Base-by-base conservation (phyloP, 2,797 vertebrate genomes). In the Ctenosaura bakeri region DNA sequence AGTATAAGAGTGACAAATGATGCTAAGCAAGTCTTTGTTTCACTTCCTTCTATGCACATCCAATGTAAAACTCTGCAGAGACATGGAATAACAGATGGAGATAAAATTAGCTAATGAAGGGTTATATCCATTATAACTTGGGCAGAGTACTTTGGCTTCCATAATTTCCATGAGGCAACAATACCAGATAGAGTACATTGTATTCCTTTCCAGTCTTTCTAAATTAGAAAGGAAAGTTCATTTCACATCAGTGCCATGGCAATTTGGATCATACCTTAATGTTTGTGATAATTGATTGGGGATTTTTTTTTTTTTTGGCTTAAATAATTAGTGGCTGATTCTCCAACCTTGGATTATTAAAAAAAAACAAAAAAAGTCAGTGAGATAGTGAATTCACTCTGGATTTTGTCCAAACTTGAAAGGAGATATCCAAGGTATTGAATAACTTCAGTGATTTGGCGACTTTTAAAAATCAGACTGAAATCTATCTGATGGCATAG, bases 51-150 rank as follows among this genome's bases (percentile, higher is more conserved):
- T 66, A 50, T 52, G 32, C 54, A 62, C n/a, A 86, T 52, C 42
- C 71, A 29, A 54, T 82, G 54, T 90, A 85, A 91, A 91, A 77
- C 12, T 94, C 79, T 85, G 78, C 52, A 71, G 52, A 59, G 77
- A 81, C 10, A 22, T 54, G n/a, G 83, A 93, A 92, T 66, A 93
- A 83, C 24, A 88, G 86, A 90, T 91, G 71, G 85, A 90, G 89
- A 71, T 1, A 82, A 88, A 95, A 94, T 90, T 16, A 90, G 64
- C 82, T 88, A 12, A 13, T 78, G 59, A 56, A 74, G 91, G 89
- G 83, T 2, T 91, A 46, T 42, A 86, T 76, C 35, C 29, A 86
- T 82, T 91, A 86, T 91, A 8, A 84, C 76, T 86, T 94, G 89
- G 90, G 84, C 14, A 16, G 54, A 74, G 81, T 95, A 86, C 76